Evolutionary conservation across 2,113 vertebrate species (phyloP).

Genomic region (Pampusana beccarii): DNA sequence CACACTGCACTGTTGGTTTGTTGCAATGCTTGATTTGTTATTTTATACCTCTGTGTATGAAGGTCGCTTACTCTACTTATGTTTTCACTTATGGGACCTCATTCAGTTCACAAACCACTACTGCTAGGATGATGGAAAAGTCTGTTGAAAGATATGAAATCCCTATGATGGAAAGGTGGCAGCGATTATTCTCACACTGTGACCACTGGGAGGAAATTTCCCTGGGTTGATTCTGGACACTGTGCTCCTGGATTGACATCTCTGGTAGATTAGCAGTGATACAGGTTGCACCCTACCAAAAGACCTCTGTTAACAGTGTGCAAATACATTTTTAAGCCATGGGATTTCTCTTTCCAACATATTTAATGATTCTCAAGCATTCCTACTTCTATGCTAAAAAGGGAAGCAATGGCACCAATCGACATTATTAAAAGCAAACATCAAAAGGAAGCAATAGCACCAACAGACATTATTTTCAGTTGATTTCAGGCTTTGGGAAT

Average conservation of each 20-base stretch:
- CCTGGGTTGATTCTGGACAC: background rate
- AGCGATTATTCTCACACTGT: slow-evolving; percentile 17
- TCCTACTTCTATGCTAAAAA: background rate
- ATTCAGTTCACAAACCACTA: slow-evolving; percentile 30
- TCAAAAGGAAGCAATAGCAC: background rate
- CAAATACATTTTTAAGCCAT: background rate
- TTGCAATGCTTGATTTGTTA: slow-evolving; percentile 17
- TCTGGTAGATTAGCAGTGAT: background rate
- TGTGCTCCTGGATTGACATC: background rate
- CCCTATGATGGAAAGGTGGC: background rate
- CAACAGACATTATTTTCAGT: background rate
- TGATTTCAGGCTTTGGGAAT: background rate
- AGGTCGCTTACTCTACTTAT: slow-evolving; percentile 24
- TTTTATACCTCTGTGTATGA: slow-evolving; percentile 23
- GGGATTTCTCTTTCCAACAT: background rate
- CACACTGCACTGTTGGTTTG: background rate
- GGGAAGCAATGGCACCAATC: background rate
- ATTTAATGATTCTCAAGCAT: background rate
- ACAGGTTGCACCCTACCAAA: background rate
- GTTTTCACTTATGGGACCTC: slow-evolving; percentile 53
- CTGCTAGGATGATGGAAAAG: slow-evolving; percentile 14
- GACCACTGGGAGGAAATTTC: slow-evolving; percentile 15
- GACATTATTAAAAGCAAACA: background rate
- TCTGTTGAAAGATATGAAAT: slow-evolving; percentile 41
- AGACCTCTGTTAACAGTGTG: background rate